Conservation (phyloP, 2,113 vertebrate species). For the Condylura cristata region DNA sequence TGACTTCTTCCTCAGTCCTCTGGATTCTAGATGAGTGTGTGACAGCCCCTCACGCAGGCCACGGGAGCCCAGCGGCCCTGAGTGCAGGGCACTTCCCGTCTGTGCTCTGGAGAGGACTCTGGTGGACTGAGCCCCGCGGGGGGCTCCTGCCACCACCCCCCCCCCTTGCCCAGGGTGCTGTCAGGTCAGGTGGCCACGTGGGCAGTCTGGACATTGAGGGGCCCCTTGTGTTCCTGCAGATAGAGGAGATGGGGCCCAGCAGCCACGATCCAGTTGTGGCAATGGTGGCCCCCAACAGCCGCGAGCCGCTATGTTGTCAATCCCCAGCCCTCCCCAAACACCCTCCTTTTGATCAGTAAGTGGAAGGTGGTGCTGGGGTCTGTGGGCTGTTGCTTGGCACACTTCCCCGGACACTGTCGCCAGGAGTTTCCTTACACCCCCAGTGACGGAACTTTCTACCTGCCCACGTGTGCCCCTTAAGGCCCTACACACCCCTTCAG, state of each 20-base stretch:
- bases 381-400: background rate
- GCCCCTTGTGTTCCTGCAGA: background rate
- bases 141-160: background rate
- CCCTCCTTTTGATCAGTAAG: background rate
- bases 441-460: background rate
- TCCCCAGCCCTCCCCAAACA: rapidly evolving
- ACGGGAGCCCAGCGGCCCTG: rapidly evolving
- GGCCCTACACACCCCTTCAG: background rate
- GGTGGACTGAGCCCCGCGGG: background rate
- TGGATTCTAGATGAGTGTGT: background rate
- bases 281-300: rapidly evolving
- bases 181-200: rapidly evolving
- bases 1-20: background rate
- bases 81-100: background rate
- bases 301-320: rapidly evolving
- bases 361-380: rapidly evolving
- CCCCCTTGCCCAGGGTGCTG: background rate
- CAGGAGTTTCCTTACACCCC: background rate
- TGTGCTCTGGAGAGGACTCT: background rate
- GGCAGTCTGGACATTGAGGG: background rate
- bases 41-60: background rate
- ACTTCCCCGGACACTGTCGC: rapidly evolving
- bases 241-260: rapidly evolving
- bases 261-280: rapidly evolving
- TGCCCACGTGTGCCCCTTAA: rapidly evolving